Percentiles rank a stretch among this genome's conserved stretches.
Conservation (phyloP, 2,888 invertebrate species). For the Mechanitis mazaeus region DNA sequence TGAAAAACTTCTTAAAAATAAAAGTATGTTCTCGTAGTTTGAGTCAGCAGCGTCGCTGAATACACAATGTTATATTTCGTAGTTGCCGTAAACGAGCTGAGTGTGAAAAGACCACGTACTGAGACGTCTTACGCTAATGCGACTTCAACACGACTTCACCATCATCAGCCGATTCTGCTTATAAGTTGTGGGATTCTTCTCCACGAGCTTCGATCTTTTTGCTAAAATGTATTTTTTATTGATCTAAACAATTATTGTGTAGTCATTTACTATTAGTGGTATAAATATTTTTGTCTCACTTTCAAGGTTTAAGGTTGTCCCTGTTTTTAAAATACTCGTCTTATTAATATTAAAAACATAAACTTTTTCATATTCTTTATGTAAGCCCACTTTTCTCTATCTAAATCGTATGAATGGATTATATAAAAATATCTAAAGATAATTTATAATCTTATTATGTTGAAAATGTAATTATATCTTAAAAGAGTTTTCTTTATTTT, state of each 20-base stretch:
- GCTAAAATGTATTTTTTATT: constrained; percentile 12
- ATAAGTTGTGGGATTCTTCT: constrained; percentile 46
- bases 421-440: neutral
- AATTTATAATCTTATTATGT: too few species aligned
- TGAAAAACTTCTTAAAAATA: neutral
- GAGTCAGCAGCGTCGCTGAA: neutral
- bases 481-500: constrained; percentile 13
- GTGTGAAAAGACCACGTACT: constrained; percentile 58
- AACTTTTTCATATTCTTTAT: neutral
- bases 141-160: constrained; percentile 38
- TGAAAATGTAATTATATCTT: neutral
- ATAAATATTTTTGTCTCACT: constrained; percentile 49
- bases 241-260: constrained; percentile 1
- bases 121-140: constrained; percentile 55
- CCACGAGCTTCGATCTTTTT: constrained; percentile 34
- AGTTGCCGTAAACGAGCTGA: constrained; percentile 71
- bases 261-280: constrained; percentile 12
- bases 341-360: constrained; percentile 4
- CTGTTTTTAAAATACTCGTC: constrained; percentile 15
- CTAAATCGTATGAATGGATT: neutral
- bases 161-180: constrained; percentile 44
- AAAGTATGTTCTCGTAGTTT: neutral
- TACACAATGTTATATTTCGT: constrained; percentile 11
- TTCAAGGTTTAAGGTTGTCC: constrained; percentile 49
- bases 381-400: neutral